phyloP scores from a whole-genome alignment of 1,140 invertebrate species.

The Spodoptera litura region DNA sequence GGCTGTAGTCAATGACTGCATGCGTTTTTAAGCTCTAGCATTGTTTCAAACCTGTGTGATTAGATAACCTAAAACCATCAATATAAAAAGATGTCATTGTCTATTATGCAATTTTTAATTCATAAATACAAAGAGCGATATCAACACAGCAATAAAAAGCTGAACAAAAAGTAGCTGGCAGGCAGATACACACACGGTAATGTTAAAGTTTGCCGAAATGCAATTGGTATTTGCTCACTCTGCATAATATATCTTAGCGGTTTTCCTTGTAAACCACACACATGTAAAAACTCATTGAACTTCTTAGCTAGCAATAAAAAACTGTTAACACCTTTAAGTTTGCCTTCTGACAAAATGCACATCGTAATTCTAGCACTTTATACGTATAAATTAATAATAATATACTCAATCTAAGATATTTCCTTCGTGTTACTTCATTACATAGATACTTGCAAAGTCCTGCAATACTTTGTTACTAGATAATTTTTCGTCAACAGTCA shows the following conservation, averaged over 20 bases:
- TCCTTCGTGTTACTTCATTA: background rate
- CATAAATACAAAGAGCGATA: background rate
- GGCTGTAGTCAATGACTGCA: too few relatives aligned
- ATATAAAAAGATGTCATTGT: constrained; percentile 24
- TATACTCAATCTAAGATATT: background rate
- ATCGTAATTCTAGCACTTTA: background rate
- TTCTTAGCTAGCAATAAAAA: background rate
- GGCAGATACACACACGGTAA: background rate
- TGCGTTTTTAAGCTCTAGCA: background rate
- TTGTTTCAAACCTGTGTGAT: background rate
- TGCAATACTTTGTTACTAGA: too few relatives aligned
- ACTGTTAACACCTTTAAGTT: background rate
- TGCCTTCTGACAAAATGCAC: too few relatives aligned
- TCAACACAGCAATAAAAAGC: background rate
- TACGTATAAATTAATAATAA: background rate
- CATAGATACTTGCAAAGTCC: background rate
- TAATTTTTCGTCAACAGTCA: too few relatives aligned
- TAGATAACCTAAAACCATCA: constrained; percentile 33
- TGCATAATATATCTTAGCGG: constrained; percentile 5
- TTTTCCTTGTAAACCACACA: background rate
- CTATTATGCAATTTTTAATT: constrained; percentile 5
- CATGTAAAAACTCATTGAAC: background rate
- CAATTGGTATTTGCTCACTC: constrained; percentile 10
- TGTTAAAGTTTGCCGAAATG: background rate
- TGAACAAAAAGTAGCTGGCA: too few relatives aligned